Evolutionary conservation across 2,888 invertebrate genomes (phyloP), one percentile per base, ranked within the genome.

Genomic region (Cheilosia pagana): DNA sequence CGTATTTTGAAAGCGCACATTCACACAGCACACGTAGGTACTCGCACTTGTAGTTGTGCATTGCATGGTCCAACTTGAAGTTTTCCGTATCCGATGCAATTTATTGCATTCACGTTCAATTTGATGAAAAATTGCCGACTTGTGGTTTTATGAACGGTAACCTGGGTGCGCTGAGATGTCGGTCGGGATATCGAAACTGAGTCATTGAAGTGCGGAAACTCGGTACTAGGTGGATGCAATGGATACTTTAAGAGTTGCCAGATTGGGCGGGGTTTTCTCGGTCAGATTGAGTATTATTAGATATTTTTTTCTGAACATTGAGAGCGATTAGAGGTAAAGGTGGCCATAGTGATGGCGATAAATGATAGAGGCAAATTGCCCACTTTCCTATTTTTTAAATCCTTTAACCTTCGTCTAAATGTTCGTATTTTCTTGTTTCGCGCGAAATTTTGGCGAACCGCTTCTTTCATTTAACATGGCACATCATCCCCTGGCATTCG

Each of bases 21-120:
- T 19, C n/a, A 60, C 14, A n/a, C 6, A 28, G 35, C 12, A 48
- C 52, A 16, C 39, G 23, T 14, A 14, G 31, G 10, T 39, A 60
- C 28, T 19, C 71, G 19, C 35, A 41, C 31, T 50, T 50, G 28
- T 65, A 43, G 21, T 63, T 74, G 81, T 62, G 25, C 55, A 45
- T 67, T 62, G 53, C 50, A 62, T 31, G 76, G 55, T 63, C 14
- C 45, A 62, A 35, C 35, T 35, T 12, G 3, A 35, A 68, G 70
- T 62, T 59, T 59, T 48, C 19, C 23, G 12, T 25, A 23, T 43
- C 14, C 25, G 23, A 16, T 48, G 31, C 55, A 55, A 83, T 83
- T 79, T 83, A 83, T 83, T 75, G 83, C 83, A 79, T 79, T 79
- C 79, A 78, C 79, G 83, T 83, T 74, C 79, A 70, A 74, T 83